Conservation (phyloP, 2,113 vertebrate species). For the Brachypodius melanocephalos region DNA sequence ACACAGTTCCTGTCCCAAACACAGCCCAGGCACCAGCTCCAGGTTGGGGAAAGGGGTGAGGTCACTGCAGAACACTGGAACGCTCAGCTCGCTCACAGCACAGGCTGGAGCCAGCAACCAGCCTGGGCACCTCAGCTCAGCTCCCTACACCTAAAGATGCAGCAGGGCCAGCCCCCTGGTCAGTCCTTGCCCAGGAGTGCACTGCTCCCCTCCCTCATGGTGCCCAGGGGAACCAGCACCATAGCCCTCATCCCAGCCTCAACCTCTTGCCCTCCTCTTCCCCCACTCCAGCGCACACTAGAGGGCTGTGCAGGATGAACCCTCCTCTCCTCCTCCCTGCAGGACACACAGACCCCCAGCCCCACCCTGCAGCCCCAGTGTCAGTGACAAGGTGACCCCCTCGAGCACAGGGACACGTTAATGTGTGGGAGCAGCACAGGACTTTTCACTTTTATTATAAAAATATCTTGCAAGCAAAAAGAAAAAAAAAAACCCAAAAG, state of each 20-base stretch:
- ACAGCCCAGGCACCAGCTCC: neutral
- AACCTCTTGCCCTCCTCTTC: neutral
- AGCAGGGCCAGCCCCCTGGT: neutral
- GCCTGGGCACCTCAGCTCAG: neutral
- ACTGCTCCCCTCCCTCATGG: neutral
- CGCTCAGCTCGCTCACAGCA: fast-evolving
- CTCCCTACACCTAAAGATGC: neutral
- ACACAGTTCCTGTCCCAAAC: neutral
- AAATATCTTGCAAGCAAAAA: conserved; percentile 69
- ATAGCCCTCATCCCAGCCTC: fast-evolving
- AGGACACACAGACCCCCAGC: neutral
- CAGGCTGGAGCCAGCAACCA: neutral
- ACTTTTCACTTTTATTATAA: conserved; percentile 71
- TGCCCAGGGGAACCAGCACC: neutral
- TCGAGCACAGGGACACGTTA: neutral
- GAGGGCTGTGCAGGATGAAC: neutral
- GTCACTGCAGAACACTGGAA: neutral
- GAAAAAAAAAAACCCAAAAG: neutral
- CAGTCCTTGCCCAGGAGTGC: neutral
- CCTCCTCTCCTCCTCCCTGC: neutral
- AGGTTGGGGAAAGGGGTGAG: fast-evolving
- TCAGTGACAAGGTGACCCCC: neutral
- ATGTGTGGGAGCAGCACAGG: neutral
- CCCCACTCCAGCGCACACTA: fast-evolving
- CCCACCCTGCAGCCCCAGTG: too few relatives aligned